Base-by-base conservation (phyloP, 2,888 invertebrate species). In the Rhimphoctona megacephalus region DNA sequence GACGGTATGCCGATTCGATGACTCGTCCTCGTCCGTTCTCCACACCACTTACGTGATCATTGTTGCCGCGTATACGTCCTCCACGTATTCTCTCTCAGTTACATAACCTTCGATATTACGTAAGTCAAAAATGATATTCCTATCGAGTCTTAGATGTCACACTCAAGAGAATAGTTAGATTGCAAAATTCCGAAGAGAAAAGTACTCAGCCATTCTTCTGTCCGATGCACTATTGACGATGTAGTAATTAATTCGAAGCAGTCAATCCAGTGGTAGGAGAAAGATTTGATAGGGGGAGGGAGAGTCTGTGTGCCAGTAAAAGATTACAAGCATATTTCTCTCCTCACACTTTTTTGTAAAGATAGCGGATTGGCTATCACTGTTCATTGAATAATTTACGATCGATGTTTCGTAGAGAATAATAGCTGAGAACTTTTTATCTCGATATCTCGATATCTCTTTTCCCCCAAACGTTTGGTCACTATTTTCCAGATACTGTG, bases 21-120 rank as follows among this genome's bases (percentile, higher is more conserved):
- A 81, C 81, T 81, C 81, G 81, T 61, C 22, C 25, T 39, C 74
- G 39, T 74, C 57, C 74, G 39, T 57, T 49, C 64, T 36, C 80
- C 46, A 43, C 64, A 64, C 39, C 76, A 80, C 83, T 84, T 84
- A 84, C 74, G 79, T 69, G 83, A 84, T 84, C 78, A 83, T 83
- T 57, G 54, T 66, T 54, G 49, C 66, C 49, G 33, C 49, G 36
- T 54, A 57, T 36, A 74, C 33, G 69, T 84, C 80, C 69, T 69
- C 74, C 69, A 49, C 80, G 69, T 61, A 49, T 49, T 73, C 36
- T 70, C 52, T 64, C 49, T 57, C 66, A 67, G 54, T 79, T 43
- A 22, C 72, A 43, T 25, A 80, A 67, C 84, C 80, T 84, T 84
- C 84, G 74, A 76, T 61, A 61, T 80, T 74, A 74, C 84, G 74